phyloP scores from a whole-genome alignment of 2,797 vertebrate species.

The Poeciliopsis gracilis region DNA sequence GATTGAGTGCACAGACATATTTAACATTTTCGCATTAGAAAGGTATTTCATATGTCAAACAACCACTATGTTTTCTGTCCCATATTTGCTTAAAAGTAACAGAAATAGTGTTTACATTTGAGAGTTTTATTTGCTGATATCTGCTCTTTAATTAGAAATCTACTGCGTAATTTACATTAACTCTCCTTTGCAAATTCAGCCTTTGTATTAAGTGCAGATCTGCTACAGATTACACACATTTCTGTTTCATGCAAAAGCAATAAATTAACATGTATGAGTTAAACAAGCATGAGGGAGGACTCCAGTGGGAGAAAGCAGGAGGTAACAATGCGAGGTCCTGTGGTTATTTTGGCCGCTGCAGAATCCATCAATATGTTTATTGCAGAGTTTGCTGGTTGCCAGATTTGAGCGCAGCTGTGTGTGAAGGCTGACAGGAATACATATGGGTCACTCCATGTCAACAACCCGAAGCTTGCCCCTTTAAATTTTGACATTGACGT shows the following conservation, averaged over 20 bases:
- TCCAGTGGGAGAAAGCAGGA: not conserved
- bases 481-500: not conserved
- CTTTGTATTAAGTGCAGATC: not conserved
- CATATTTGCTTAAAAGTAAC: not conserved
- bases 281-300: not conserved
- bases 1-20: not conserved
- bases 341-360: not conserved
- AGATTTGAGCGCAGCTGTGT: not conserved
- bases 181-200: not conserved
- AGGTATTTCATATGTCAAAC: not conserved
- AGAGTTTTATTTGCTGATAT: not conserved
- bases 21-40: not conserved
- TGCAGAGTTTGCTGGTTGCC: not conserved
- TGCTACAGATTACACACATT: not conserved
- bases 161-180: not conserved
- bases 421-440: not conserved
- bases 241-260: conserved; percentile 3
- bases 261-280: conserved; percentile 13
- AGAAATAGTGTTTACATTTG: not conserved
- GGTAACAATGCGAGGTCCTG: not conserved
- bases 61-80: not conserved
- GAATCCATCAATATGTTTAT: conserved; percentile 12
- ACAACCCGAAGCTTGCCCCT: not conserved
- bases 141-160: not conserved
- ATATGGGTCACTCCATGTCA: not conserved